Base-by-base conservation (phyloP, 2,888 invertebrate genomes). In the Erebia ligea region DNA sequence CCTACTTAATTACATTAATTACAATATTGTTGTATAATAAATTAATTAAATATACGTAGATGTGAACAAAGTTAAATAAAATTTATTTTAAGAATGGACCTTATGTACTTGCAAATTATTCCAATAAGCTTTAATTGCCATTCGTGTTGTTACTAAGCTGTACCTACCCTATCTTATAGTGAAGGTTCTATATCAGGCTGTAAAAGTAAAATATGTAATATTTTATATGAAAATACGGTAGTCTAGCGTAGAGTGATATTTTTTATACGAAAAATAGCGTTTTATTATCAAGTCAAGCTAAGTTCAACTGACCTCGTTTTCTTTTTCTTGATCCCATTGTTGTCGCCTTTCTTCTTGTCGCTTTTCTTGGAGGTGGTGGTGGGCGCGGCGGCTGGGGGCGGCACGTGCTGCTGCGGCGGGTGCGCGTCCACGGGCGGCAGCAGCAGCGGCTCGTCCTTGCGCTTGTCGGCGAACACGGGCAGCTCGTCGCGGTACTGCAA, bases 271-370 rank as follows among this genome's bases (percentile, higher is more conserved):
- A 17, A 8, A 17, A n/a, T 52, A 17, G 8, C 17, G 52, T 52
- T 52, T 17, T 0, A 17, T 52, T 52, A 52, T 52, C 17, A 52
- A 48, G 48, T 52, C n/a, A 59, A 40, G 40, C 17, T 9, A 40
- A 52, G 15, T 19, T 64, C 15, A 59, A 76, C 84, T 78, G 86
- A 98, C 98, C 98, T 97, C 68, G 98, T 98, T 92, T 98, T 98
- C 90, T 98, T 98, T 92, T 98, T 98, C 87, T 98, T 98, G 52
- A 97, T 97, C 63, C 97, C 97, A 85, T 97, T 97, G 80, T 96
- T 97, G 85, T 97, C 97, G 79, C 94, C 95, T 87, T 97, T 97
- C 89, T 98, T 97, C 87, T 96, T 96, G 69, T 95, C 96, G 82
- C 96, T 97, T 79, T 96, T 96, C 82, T 95, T 96, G 75, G 95